Base-by-base conservation (phyloP, 1,140 invertebrate species). In the Hylyphantes graminicola region DNA sequence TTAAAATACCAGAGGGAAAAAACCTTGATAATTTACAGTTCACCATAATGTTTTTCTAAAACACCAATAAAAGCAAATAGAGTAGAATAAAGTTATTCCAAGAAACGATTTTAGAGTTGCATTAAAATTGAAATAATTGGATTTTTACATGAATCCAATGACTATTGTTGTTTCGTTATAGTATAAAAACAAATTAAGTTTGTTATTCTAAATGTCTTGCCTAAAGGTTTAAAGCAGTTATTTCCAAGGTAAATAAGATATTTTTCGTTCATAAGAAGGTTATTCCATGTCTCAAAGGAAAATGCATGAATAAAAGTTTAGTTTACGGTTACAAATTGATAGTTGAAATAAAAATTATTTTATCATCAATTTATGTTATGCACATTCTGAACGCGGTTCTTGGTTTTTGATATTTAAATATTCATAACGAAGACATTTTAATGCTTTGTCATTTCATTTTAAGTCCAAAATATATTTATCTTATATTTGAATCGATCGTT, bases 261-360 rank as follows among this genome's bases (percentile, higher is more conserved):
- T 2, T 6, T 15, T 74, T 2, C 21, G 13, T 57, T 11, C 10
- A 74, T 12, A 9, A 74, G 57, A 21, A 72, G 19, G 35, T 51
- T 53, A 53, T 13, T 13, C 6, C 7, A 72, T 57, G 17, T 15
- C 59, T 74, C 51, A 57, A 59, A 59, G 35, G 57, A 57, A 57
- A 74, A 21, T 55, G 54, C n/a, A 21, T 59, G 54, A 74, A 74
- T 74, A 74, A 74, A 57, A 70, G 54, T 53, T 70, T n/a, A 74
- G 54, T 74, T 74, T 74, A 74, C 57, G 53, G 21, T 74, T 57
- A 55, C 72, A 74, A 74, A 74, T 74, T 74, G 72, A 74, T 74
- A 55, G 12, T 74, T 74, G 53, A 74, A 74, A 51, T 19, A 7
- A 19, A 55, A 74, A 74, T 74, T 74, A 53, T 35, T 35, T 35